phyloP scores from a whole-genome alignment of 2,797 vertebrate genomes.

The Glyptemys insculpta region DNA sequence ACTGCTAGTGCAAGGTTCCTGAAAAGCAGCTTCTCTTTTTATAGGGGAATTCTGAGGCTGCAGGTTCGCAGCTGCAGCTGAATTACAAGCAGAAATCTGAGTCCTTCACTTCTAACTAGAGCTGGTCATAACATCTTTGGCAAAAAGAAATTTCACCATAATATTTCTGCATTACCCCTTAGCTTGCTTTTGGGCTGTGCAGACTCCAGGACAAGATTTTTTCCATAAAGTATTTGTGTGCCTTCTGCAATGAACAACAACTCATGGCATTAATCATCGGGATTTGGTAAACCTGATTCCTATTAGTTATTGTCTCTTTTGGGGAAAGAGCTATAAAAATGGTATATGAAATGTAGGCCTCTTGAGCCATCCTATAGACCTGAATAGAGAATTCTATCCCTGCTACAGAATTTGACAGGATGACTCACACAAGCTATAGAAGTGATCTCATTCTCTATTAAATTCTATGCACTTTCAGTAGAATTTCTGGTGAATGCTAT shows the following conservation, averaged over 20 bases:
- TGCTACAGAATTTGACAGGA: not conserved
- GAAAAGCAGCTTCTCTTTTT: not conserved
- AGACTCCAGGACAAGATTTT: not conserved
- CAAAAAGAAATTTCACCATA: too few species aligned
- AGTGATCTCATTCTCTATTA: not conserved
- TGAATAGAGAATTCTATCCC: not conserved
- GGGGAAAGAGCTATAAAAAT: slow-evolving; percentile 50
- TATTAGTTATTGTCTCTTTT: slow-evolving; percentile 60
- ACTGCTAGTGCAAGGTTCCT: not conserved
- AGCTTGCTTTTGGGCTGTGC: not conserved
- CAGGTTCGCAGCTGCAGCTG: not conserved
- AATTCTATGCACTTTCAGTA: not conserved
- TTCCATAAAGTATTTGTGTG: slow-evolving; percentile 38
- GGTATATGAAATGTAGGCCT: slow-evolving; percentile 6
- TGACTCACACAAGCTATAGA: not conserved
- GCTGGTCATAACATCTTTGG: too few species aligned
- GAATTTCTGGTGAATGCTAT: not conserved
- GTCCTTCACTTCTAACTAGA: not conserved
- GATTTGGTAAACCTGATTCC: slow-evolving; percentile 43
- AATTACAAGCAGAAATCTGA: not conserved
- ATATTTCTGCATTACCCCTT: not conserved
- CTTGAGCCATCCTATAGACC: not conserved
- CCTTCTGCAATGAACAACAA: slow-evolving; percentile 55
- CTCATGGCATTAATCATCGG: slow-evolving; percentile 38
- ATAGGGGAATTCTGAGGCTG: not conserved